A percentile compares a stretch with the other conserved stretches of the same genome.
phyloP scores from a whole-genome alignment of 2,113 vertebrate species.

The Phaetusa simplex region DNA sequence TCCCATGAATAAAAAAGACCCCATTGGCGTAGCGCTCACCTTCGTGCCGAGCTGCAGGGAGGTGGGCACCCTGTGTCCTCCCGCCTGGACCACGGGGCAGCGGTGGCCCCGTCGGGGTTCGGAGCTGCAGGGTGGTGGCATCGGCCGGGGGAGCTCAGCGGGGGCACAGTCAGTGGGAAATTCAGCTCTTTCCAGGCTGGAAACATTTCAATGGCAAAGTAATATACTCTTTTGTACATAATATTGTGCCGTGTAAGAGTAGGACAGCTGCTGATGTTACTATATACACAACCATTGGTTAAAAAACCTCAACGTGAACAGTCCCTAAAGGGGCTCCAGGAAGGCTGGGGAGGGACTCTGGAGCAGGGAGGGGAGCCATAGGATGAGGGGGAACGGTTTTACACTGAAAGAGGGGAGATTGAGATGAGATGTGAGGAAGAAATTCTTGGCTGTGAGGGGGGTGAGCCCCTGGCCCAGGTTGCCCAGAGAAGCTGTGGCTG shows the following conservation, averaged over 20 bases:
- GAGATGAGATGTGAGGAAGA: background rate
- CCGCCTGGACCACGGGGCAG: background rate
- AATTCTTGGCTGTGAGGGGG: background rate
- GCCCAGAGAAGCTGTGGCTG: background rate
- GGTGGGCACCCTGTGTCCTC: background rate
- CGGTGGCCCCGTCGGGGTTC: fast-evolving
- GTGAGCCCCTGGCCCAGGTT: background rate
- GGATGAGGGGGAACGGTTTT: background rate
- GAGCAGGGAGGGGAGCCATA: background rate
- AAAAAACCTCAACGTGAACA: background rate
- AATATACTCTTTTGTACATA: fast-evolving
- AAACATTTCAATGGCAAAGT: background rate
- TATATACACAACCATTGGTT: background rate
- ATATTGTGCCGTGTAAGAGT: background rate
- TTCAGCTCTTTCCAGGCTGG: background rate
- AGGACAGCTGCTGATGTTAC: background rate
- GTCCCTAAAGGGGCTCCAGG: background rate
- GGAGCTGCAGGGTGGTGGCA: background rate
- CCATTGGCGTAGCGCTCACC: fast-evolving
- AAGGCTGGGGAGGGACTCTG: background rate
- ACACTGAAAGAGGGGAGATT: background rate
- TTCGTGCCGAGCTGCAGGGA: background rate
- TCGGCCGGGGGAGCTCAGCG: background rate
- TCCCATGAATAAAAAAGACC: background rate
- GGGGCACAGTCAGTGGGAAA: background rate